Conservation (phyloP, 2,797 vertebrate genomes). For the Calcarius lapponicus region DNA sequence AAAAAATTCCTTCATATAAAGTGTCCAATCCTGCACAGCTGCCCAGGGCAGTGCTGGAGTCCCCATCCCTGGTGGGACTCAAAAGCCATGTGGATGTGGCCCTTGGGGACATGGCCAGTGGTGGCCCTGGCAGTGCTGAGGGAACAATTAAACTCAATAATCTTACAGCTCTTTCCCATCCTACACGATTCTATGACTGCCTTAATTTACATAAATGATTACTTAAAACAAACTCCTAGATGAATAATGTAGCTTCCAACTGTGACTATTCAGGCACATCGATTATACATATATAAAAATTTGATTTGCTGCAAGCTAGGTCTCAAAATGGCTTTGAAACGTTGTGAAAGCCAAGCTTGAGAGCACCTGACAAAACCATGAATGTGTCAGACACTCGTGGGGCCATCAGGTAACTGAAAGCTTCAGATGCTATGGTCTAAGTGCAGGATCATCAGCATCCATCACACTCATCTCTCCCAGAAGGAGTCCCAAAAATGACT, state of each 20-base stretch:
- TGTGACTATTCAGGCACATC: neutral
- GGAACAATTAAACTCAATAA: neutral
- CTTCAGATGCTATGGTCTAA: neutral
- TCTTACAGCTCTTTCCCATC: neutral
- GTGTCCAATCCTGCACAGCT: neutral
- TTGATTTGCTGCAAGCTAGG: neutral
- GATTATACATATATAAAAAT: neutral
- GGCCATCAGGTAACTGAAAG: neutral
- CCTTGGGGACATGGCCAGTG: neutral
- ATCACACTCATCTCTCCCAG: neutral
- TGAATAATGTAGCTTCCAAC: neutral
- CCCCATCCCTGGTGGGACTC: neutral
- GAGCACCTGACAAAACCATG: neutral
- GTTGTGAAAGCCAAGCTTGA: neutral
- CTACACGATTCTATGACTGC: neutral
- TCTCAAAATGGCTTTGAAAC: neutral
- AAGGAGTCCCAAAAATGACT: slow-evolving; percentile 21
- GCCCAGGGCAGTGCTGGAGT: neutral
- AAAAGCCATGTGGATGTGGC: neutral
- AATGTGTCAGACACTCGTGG: neutral
- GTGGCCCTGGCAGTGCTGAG: neutral
- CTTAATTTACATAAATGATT: neutral
- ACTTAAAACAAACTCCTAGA: neutral
- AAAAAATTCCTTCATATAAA: neutral
- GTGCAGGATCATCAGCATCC: neutral